Evolutionary conservation across 1,140 invertebrate species (phyloP).

Genomic region (Drosophila quadrilineata): DNA sequence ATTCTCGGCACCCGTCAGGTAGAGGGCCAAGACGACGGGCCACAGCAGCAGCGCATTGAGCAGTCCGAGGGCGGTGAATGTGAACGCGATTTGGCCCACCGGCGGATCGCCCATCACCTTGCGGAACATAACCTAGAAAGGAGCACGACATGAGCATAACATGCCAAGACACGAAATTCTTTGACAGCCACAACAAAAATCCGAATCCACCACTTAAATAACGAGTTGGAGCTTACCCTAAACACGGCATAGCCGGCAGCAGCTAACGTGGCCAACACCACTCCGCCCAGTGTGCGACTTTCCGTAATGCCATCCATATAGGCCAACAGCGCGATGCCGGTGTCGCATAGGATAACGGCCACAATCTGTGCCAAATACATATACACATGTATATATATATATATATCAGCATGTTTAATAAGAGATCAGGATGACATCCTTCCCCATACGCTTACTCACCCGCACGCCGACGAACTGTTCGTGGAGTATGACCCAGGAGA

Average conservation of each 20-base stretch:
- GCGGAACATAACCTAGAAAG: slow-evolving; percentile 90
- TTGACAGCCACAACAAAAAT: not conserved
- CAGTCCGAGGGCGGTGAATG: slow-evolving; percentile 92
- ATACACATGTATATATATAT: no score
- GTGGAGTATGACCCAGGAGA: slow-evolving; percentile 97
- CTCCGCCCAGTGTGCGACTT: slow-evolving; percentile 93
- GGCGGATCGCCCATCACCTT: slow-evolving; percentile 95
- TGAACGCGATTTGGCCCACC: slow-evolving; percentile 92
- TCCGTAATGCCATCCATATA: slow-evolving; percentile 97
- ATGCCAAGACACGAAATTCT: slow-evolving; percentile 30
- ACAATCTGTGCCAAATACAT: slow-evolving; percentile 88
- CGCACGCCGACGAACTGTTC: slow-evolving; percentile 97
- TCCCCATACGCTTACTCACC: slow-evolving; percentile 92
- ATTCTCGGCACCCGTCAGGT: slow-evolving; percentile 91
- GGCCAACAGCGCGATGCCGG: slow-evolving; percentile 94
- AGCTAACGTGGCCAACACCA: slow-evolving; percentile 93
- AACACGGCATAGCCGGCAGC: slow-evolving; percentile 95
- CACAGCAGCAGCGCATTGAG: slow-evolving; percentile 92
- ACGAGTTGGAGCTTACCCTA: slow-evolving; percentile 85
- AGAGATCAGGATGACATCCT: no score
- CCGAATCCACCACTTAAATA: not conserved
- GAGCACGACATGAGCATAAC: slow-evolving; percentile 48
- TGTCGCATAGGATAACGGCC: slow-evolving; percentile 96
- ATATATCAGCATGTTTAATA: not conserved
- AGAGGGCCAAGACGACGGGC: slow-evolving; percentile 91